Conservation (phyloP, 2,797 vertebrate species). For the Melanogrammus aeglefinus region DNA sequence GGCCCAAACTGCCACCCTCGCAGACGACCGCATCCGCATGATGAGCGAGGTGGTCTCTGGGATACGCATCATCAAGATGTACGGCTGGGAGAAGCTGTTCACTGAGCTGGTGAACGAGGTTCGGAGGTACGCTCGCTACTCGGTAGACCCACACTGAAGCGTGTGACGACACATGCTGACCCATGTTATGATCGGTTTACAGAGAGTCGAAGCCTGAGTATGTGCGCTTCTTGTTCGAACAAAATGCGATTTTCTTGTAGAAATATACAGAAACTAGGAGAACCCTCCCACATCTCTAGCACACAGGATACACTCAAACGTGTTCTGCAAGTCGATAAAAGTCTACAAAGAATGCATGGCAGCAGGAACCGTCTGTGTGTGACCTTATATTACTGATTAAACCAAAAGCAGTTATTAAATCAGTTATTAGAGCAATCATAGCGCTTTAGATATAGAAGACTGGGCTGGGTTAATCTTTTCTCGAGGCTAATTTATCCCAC, state of each 20-base stretch:
- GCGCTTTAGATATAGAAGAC: background rate
- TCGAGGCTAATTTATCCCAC: background rate
- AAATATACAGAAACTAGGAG: too few species aligned
- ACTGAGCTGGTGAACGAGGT: constrained; percentile 78
- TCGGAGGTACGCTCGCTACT: constrained; percentile 77
- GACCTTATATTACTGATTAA: background rate
- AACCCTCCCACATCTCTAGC: too few species aligned
- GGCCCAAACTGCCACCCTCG: constrained; percentile 83
- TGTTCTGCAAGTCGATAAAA: background rate
- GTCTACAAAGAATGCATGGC: background rate
- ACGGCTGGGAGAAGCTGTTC: constrained; percentile 93
- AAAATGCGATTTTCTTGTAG: background rate
- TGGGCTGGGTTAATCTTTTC: background rate
- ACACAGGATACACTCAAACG: too few species aligned
- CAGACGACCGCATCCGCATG: constrained; percentile 86
- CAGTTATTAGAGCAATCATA: background rate
- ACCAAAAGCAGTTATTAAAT: constrained; percentile 5
- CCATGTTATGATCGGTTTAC: background rate
- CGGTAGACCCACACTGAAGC: background rate
- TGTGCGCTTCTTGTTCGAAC: background rate
- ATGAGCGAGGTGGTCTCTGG: constrained; percentile 97
- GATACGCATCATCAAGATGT: constrained; percentile 98
- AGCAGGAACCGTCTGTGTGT: background rate
- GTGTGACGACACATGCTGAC: background rate
- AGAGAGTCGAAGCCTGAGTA: background rate